phyloP scores from a whole-genome alignment of 2,797 vertebrate species.

The Capromys pilorides region DNA sequence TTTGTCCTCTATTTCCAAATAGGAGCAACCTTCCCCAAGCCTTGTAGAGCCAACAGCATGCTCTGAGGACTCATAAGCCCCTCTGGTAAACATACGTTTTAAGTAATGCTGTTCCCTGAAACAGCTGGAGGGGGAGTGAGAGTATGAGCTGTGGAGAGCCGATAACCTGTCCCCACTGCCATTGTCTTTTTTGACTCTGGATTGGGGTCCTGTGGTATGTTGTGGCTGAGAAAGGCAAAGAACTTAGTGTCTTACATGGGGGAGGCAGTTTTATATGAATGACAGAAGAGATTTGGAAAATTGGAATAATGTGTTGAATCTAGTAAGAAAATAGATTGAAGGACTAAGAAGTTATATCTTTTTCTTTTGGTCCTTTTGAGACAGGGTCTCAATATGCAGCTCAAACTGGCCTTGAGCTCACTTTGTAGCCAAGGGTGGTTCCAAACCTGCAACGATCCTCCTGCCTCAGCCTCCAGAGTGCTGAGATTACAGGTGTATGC shows the following conservation, averaged over 20 bases:
- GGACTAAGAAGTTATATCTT: background rate
- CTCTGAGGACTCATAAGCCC: background rate
- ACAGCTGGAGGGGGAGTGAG: too few species aligned
- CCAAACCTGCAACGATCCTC: too few species aligned
- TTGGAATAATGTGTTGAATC: background rate
- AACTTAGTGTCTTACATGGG: background rate
- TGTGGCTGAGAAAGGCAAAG: background rate
- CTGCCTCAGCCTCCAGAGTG: too few species aligned
- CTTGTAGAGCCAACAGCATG: background rate
- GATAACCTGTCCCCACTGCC: rapidly evolving
- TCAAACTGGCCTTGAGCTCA: too few species aligned
- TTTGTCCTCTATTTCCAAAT: background rate
- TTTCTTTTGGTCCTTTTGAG: too few species aligned
- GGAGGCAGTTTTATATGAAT: background rate
- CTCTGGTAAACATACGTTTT: background rate
- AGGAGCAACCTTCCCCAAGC: rapidly evolving
- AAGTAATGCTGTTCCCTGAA: background rate
- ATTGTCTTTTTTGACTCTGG: background rate
- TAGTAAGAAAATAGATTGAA: background rate
- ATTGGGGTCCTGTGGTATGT: background rate
- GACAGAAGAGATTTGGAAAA: background rate
- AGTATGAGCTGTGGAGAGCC: background rate
- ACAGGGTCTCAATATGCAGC: too few species aligned
- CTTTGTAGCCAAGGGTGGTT: too few species aligned
- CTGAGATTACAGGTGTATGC: too few species aligned